Evolutionary conservation across 2,888 invertebrate species (phyloP), one percentile per base, ranked within the genome.

Genomic region (Kuschelorhynchus macadamiae): DNA sequence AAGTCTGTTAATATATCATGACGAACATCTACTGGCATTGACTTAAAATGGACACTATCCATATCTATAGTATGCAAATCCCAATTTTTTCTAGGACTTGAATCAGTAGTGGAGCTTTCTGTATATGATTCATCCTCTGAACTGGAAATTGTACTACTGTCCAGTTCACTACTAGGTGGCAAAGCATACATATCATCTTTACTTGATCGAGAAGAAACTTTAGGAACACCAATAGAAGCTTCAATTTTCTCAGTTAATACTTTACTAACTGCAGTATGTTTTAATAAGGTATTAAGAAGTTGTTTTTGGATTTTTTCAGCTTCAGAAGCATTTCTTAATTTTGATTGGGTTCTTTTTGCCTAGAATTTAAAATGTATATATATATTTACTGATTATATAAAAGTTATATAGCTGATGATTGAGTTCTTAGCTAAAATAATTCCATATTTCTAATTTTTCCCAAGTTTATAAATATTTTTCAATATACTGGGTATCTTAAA

Each of bases 1-100:
- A 98, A 87, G 77, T 97, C 97, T 11, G 91, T 88, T 1, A 98
- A 87, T 75, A 98, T 91, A 81, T 98, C 97, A 85, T 96, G 95
- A 64, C 95, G 91, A n/a, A 96, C 91, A 82, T 96, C 95, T 0
- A 92, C 87, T 1, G 97, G 95, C 63, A 98, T 84, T 20, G 87
- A 87, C 79, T 89, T 90, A 81, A 98, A 98, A 71, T 92, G 89
- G 2, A 88, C 86, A 55, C 93, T 93, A 60, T 91, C 89, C 17
- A 95, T 88, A 85, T 97, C 93, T 39, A 97, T 89, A 1, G 88
- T 87, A 79, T 94, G 92, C 59, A 96, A 84, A 81, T 95, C 90
- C 69, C 83, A 81, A 68, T 86, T 84, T 79, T 85, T 87, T 25
- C 82, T 81, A 30, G 85, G 86, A 75, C 84, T 86, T 2, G 60